Base-by-base conservation (phyloP, 2,888 invertebrate genomes). In the Chaetoderma sp. region DNA sequence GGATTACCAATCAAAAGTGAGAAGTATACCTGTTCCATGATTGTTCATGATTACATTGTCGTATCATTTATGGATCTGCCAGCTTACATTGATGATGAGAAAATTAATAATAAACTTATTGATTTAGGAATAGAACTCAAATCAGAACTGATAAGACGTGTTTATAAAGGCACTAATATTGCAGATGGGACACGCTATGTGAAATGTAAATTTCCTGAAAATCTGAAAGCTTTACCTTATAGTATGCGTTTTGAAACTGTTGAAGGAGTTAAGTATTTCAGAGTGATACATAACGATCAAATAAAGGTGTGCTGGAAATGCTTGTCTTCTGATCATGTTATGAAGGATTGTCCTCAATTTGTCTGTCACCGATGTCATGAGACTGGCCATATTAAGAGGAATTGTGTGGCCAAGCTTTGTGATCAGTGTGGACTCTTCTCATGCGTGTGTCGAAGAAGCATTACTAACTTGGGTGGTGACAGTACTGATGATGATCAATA, bases 61-160 rank as follows among this genome's bases (percentile, higher is more conserved):
- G 52, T 32, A 28, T 52, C 52, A 2, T 52, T 52, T 52, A 25
- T 52, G 28, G 30, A 52, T 32, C 30, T 52, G n/a, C 30, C 52
- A 13, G 18, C n/a, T 21, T 52, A 52, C 21, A 30, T 52, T 25
- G n/a, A 16, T 10, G 32, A 52, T 28, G 16, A 25, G 13, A n/a
- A 52, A 13, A 52, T 52, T 28, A 25, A 32, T n/a, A 23, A 13
- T 3, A 52, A 52, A 21, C 32, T 3, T n/a, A n/a, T 10, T 13
- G 52, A 52, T 25, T 21, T 52, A 16, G 52, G 32, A 18, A 33
- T 52, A 33, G 21, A 25, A n/a, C 18, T 28, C 16, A 28, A 32
- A 16, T 27, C 52, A 18, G 16, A 52, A 10, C 28, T 52, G n/a
- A 52, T n/a, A 52, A 13, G 52, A 30, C 13, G 49, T 32, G 16